phyloP scores from a whole-genome alignment of 2,113 vertebrate species.

The Amblyornis subalaris region DNA sequence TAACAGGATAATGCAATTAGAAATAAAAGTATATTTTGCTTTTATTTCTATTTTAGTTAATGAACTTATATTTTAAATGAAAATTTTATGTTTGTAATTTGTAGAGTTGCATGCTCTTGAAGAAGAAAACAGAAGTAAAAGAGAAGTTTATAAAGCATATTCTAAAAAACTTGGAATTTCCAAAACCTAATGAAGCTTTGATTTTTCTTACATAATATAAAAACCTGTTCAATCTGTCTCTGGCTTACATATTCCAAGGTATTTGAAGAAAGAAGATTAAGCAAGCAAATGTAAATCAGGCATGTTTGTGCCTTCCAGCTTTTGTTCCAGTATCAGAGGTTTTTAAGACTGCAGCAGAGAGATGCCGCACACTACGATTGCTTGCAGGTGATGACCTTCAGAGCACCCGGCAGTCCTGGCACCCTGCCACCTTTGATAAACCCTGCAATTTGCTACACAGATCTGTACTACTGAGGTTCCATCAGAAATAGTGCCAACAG shows the following conservation, averaged over 20 bases:
- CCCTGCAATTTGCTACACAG: background rate
- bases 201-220: background rate
- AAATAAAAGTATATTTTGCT: background rate
- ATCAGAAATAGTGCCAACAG: background rate
- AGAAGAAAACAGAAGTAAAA: background rate
- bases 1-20: constrained; percentile 17
- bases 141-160: background rate
- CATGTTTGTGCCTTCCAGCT: background rate
- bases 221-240: rapidly evolving
- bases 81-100: background rate
- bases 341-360: background rate
- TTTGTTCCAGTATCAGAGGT: background rate
- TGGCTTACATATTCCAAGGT: background rate
- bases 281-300: background rate
- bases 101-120: background rate
- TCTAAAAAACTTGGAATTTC: background rate
- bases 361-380: background rate
- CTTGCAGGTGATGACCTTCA: background rate
- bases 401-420: background rate
- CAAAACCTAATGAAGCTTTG: background rate
- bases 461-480: background rate
- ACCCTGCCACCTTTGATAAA: background rate
- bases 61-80: background rate
- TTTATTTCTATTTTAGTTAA: background rate
- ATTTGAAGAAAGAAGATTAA: background rate